phyloP scores from a whole-genome alignment of 2,888 invertebrate genomes.

The Trichogramma dendrolimi region DNA sequence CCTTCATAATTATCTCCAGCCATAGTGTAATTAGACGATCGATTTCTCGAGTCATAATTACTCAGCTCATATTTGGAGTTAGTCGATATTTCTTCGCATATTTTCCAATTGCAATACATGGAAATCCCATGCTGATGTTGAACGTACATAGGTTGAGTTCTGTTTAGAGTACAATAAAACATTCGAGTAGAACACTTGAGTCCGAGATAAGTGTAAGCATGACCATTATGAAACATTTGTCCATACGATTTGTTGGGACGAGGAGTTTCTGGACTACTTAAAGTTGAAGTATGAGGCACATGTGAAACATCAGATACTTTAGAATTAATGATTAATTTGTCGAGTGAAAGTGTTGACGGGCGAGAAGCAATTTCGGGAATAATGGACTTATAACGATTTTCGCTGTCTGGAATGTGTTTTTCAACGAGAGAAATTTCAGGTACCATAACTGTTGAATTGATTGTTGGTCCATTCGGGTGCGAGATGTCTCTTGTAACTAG shows the following conservation, averaged over 20 bases:
- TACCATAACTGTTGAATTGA: too few species aligned
- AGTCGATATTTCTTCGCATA: constrained; percentile 49
- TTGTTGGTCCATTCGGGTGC: too few species aligned
- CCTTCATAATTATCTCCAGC: constrained; percentile 62
- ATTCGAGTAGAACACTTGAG: constrained; percentile 85
- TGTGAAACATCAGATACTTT: too few species aligned
- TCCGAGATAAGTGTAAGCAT: constrained; percentile 86
- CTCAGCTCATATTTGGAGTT: constrained; percentile 46
- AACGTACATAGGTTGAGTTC: constrained; percentile 92
- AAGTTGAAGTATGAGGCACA: constrained; percentile 62
- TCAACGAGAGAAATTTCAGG: too few species aligned
- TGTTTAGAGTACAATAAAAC: constrained; percentile 89
- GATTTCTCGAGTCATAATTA: constrained; percentile 74
- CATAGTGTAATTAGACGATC: constrained; percentile 59
- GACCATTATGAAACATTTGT: constrained; percentile 83
- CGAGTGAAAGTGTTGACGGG: too few species aligned
- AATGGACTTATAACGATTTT: too few species aligned
- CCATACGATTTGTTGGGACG: constrained; percentile 84
- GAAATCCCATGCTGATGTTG: constrained; percentile 84
- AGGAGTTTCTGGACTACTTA: constrained; percentile 89
- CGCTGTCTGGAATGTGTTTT: too few species aligned
- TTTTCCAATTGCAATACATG: constrained; percentile 96
- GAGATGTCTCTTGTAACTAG: too few species aligned
- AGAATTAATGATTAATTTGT: too few species aligned
- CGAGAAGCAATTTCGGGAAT: too few species aligned